Conservation (phyloP, 2,888 invertebrate genomes). For the Nomada ferruginata region DNA sequence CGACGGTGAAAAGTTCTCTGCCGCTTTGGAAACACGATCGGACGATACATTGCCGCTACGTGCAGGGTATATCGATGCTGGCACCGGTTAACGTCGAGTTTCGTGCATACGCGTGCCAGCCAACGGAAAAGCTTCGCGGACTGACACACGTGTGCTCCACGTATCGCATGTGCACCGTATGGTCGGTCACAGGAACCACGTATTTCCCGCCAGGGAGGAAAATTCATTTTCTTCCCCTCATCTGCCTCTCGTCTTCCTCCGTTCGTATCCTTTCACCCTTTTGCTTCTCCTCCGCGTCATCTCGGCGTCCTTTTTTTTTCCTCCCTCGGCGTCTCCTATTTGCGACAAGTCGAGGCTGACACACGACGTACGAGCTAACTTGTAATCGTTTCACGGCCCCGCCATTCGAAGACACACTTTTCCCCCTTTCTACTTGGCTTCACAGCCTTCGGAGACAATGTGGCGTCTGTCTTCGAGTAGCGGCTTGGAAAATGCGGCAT, state of each 20-base stretch:
- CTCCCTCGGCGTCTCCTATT: neutral
- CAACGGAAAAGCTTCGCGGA: slow-evolving; percentile 51
- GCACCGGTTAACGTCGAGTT: slow-evolving; percentile 72
- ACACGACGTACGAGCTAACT: slow-evolving; percentile 32
- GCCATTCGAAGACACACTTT: slow-evolving; percentile 18
- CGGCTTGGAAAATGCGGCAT: slow-evolving; percentile 75
- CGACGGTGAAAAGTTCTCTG: slow-evolving; percentile 71
- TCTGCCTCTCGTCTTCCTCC: neutral
- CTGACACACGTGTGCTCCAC: slow-evolving; percentile 51
- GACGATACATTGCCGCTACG: slow-evolving; percentile 76
- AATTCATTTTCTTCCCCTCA: slow-evolving; percentile 31
- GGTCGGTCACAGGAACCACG: slow-evolving; percentile 4
- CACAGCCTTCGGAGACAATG: slow-evolving; percentile 71
- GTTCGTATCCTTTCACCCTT: neutral
- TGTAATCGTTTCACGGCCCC: slow-evolving; percentile 22
- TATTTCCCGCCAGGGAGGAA: neutral
- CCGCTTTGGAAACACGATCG: slow-evolving; percentile 76
- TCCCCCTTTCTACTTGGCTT: slow-evolving; percentile 34
- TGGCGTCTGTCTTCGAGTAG: slow-evolving; percentile 73
- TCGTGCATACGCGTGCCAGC: slow-evolving; percentile 64
- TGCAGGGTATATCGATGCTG: slow-evolving; percentile 72
- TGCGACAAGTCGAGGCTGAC: slow-evolving; percentile 5
- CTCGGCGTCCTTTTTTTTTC: neutral
- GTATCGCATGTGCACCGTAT: slow-evolving; percentile 35
- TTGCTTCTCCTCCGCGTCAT: neutral